A percentile compares a stretch with the other conserved stretches of the same genome.
These are phyloP conservation scores for Mesembrinibis cayennensis DNA, from an alignment of 2,113 vertebrate species.

Conservation along the genomic window DNA sequence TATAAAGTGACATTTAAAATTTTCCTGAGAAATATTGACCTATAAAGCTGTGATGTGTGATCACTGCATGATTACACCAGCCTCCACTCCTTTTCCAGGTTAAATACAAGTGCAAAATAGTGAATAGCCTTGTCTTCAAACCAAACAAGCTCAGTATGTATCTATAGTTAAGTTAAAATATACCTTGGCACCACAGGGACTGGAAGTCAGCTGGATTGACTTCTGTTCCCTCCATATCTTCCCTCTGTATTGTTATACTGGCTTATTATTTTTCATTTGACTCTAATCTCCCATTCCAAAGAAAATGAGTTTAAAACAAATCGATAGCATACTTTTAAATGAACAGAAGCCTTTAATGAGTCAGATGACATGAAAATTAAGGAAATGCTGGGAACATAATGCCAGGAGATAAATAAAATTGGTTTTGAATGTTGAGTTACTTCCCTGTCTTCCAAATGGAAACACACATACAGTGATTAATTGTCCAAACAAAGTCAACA, in stretches of 20 bases:
- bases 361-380: not conserved
- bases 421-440: not conserved
- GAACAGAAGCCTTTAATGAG: not conserved
- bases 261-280: not conserved
- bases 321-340: not conserved
- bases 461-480: not conserved
- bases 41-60: not conserved
- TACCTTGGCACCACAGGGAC: not conserved
- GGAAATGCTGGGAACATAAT: not conserved
- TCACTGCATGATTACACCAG: not conserved
- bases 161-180: not conserved
- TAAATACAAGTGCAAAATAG: not conserved
- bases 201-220: not conserved
- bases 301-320: not conserved
- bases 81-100: not conserved
- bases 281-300: not conserved
- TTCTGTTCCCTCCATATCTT: not conserved
- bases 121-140: not conserved
- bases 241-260: not conserved
- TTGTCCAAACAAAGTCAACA: not conserved
- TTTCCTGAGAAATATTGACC: not conserved
- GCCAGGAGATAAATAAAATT: not conserved
- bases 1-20: not conserved
- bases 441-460: not conserved
- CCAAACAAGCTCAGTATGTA: not conserved